A percentile compares a stretch with the other conserved stretches of the same genome.
These are phyloP conservation scores for Rhegmatorhina hoffmannsi DNA, from an alignment of 2,113 vertebrate species.

Conservation along the genomic window DNA sequence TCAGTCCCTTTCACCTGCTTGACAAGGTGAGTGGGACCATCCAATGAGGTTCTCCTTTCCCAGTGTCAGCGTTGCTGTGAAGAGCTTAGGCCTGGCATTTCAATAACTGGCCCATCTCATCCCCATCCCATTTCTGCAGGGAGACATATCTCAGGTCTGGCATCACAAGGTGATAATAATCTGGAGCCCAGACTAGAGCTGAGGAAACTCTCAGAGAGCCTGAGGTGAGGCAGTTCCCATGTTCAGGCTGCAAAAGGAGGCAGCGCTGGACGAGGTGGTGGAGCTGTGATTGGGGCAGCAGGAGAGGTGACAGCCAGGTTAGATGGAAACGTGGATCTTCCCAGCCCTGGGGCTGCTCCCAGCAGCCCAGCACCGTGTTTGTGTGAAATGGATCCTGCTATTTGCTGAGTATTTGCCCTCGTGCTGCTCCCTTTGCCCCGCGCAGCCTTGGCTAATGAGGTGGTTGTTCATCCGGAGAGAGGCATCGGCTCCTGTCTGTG, in stretches of 20 bases:
- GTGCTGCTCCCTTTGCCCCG: not conserved
- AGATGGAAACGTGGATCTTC: fast-evolving
- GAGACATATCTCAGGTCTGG: fast-evolving
- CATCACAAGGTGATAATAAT: not conserved
- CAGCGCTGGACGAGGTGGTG: not conserved
- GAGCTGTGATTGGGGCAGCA: not conserved
- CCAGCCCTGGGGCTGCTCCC: not conserved
- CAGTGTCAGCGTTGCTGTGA: not conserved
- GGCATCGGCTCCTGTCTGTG: not conserved
- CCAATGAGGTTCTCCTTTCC: not conserved
- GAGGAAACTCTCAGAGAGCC: not conserved
- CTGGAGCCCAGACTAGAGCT: not conserved
- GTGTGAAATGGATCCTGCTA: fast-evolving
- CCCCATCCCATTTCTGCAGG: fast-evolving
- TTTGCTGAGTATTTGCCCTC: not conserved
- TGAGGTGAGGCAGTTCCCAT: not conserved
- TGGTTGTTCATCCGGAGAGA: not conserved
- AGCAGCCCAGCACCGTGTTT: not conserved
- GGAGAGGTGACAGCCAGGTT: not conserved
- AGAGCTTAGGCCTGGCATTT: not conserved
- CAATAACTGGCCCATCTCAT: not conserved
- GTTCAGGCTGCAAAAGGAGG: not conserved
- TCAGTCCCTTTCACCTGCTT: not conserved
- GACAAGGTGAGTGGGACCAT: not conserved
- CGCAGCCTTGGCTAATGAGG: not conserved